Evolutionary conservation across 1,140 invertebrate species (phyloP), one percentile per base, ranked within the genome.

Genomic region (Polypedilum vanderplanki): DNA sequence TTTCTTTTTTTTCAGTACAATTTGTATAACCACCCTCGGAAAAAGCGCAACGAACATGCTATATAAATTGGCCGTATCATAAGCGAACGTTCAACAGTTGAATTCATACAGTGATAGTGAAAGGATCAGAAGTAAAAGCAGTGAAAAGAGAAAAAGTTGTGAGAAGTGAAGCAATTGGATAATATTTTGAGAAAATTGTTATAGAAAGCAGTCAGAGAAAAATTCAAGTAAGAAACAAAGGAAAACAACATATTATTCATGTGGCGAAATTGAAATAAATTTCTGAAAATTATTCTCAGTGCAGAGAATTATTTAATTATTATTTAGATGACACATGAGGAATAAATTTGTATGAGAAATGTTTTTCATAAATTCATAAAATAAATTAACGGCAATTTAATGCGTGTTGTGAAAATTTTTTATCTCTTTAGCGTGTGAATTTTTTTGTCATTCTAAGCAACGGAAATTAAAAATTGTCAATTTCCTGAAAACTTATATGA

Each of bases 31-130:
- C 46, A 57, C 46, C 46, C 46, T 57, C 46, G 46, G 46, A 57
- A 57, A 57, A 57, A 57, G 46, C 46, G 46, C 46, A 57, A 57
- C n/a, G 46, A 57, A 12, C n/a, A 57, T 57, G 46, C 46, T 57
- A 57, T 33, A 33, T 57, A 57, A 57, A 57, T 57, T 57, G 46
- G 46, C 46, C 46, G 46, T 57, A 57, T 57, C 46, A n/a, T 57
- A n/a, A 57, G 46, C 12, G n/a, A 57, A 57, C n/a, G 46, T 70
- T 70, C 20, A 18, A 70, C 65, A 70, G 65, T 70, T 70, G 65
- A 70, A 70, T 18, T 18, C 20, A 22, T 20, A 18, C 65, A 70
- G 65, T 70, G 65, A 20, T 22, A 18, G 65, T 70, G 65, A 70
- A 70, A 70, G 65, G 65, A 70, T 70, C 65, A 22, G n/a, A 20